Percentiles rank a stretch among this genome's conserved stretches.
Conservation (phyloP, 2,797 vertebrate species). For the Gephyroberyx darwinii region DNA sequence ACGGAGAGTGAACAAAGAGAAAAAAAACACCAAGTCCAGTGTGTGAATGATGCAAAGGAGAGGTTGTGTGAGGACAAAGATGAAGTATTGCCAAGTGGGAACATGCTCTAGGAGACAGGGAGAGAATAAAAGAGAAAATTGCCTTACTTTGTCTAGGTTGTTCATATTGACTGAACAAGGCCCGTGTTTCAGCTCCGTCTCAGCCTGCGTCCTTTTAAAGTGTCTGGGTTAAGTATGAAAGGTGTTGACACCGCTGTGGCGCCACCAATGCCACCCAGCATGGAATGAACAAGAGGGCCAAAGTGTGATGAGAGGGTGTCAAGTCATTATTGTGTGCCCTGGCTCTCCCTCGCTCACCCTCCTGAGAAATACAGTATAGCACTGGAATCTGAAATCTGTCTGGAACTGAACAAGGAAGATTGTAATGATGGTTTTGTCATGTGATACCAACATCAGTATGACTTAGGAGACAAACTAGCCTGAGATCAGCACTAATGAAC, state of each 20-base stretch:
- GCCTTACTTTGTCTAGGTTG: background rate
- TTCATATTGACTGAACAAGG: background rate
- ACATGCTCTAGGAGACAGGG: background rate
- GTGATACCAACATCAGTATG: no score
- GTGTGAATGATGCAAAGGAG: conserved; percentile 20
- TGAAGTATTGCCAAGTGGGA: background rate
- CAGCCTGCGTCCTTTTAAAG: background rate
- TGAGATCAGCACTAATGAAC: no score
- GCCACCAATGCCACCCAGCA: background rate
- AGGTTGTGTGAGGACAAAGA: conserved; percentile 13
- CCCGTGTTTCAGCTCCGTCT: background rate
- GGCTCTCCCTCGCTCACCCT: no score
- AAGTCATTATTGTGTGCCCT: background rate
- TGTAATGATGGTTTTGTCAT: background rate
- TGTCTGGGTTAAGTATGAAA: conserved; percentile 17
- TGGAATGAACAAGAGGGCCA: background rate
- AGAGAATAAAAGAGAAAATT: conserved; percentile 1
- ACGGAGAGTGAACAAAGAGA: conserved; percentile 31
- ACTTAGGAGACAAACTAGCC: no score
- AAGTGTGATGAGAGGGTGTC: conserved; percentile 22
- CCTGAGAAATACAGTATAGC: no score
- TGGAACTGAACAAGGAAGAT: background rate
- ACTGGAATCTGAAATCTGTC: background rate
- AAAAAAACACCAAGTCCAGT: conserved; percentile 16
- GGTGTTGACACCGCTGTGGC: background rate